Percentiles rank a stretch among this genome's conserved stretches.
phyloP scores from a whole-genome alignment of 2,888 invertebrate genomes.

The Bellardia bayeri region DNA sequence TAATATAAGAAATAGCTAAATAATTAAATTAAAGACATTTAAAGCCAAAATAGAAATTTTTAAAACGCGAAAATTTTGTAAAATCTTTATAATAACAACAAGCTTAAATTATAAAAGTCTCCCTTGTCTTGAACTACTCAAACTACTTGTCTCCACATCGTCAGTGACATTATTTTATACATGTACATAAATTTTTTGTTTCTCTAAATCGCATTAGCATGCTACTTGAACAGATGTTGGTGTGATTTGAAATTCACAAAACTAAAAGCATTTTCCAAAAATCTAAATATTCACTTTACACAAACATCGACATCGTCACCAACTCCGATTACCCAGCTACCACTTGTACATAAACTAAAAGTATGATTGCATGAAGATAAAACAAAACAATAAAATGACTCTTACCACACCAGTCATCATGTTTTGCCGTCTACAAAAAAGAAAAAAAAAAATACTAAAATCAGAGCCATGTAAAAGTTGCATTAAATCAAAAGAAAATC shows the following conservation, averaged over 20 bases:
- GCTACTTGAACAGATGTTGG: slow-evolving; percentile 83
- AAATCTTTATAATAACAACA: background rate
- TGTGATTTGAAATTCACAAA: slow-evolving; percentile 83
- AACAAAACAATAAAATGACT: slow-evolving; percentile 10
- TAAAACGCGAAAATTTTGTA: background rate
- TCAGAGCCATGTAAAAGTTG: slow-evolving; percentile 58
- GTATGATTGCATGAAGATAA: slow-evolving; percentile 4
- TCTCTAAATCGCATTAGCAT: slow-evolving; percentile 78
- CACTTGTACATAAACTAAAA: slow-evolving; percentile 51
- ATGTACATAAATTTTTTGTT: background rate
- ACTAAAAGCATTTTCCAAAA: slow-evolving; percentile 80
- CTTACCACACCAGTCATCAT: slow-evolving; percentile 53
- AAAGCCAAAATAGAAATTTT: background rate
- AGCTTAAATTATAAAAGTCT: too few relatives aligned
- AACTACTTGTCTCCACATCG: background rate
- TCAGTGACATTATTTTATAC: slow-evolving; percentile 26
- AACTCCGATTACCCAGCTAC: slow-evolving; percentile 7
- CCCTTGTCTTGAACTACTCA: background rate
- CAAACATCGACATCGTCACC: slow-evolving; percentile 37
- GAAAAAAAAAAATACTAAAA: too few relatives aligned
- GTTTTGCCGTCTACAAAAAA: slow-evolving; percentile 39
- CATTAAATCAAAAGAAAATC: slow-evolving; percentile 65
- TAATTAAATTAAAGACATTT: background rate
- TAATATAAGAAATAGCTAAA: too few relatives aligned
- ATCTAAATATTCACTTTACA: slow-evolving; percentile 62